Percentiles rank a stretch among this genome's conserved stretches.
phyloP scores from a whole-genome alignment of 1,140 invertebrate species.

The Heliconius himera region DNA sequence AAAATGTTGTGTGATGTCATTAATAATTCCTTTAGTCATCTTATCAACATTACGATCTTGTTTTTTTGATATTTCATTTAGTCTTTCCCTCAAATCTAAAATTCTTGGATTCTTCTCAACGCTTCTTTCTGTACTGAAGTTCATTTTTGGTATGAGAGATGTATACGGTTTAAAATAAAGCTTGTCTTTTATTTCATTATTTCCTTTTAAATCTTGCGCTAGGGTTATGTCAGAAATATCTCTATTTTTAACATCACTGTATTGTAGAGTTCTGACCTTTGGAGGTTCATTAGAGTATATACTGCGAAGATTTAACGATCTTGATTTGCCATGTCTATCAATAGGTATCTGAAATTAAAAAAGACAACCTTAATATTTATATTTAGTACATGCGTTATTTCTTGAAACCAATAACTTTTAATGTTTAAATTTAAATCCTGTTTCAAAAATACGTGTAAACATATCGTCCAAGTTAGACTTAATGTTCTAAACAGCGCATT shows the following conservation, averaged over 20 bases:
- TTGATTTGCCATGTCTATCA: slow-evolving; percentile 72
- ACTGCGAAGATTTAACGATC: slow-evolving; percentile 63
- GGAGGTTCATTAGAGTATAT: slow-evolving; percentile 59
- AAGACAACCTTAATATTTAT: not conserved
- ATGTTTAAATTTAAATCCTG: too few relatives aligned
- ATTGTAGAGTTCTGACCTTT: slow-evolving; percentile 56
- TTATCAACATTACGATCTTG: slow-evolving; percentile 72
- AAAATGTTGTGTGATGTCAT: slow-evolving; percentile 73
- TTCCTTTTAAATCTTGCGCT: slow-evolving; percentile 45
- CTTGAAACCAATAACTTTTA: too few relatives aligned
- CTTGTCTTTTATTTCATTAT: slow-evolving; percentile 62
- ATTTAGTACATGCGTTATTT: not conserved
- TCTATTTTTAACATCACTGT: slow-evolving; percentile 50
- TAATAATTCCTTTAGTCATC: slow-evolving; percentile 67
- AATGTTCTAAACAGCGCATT: slow-evolving; percentile 32
- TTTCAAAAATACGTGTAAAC: too few relatives aligned
- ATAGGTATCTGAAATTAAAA: slow-evolving; percentile 72
- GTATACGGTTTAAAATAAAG: slow-evolving; percentile 64
- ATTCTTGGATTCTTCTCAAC: slow-evolving; percentile 73
- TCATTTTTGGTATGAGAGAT: slow-evolving; percentile 75
- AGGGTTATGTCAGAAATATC: slow-evolving; percentile 33
- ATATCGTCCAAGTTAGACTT: too few relatives aligned
- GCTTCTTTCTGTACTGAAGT: slow-evolving; percentile 67
- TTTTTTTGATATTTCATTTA: slow-evolving; percentile 75
- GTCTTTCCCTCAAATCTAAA: slow-evolving; percentile 71